A percentile compares a stretch with the other conserved stretches of the same genome.
Conservation (phyloP, 2,113 vertebrate species). For the Pomatostomus ruficeps region DNA sequence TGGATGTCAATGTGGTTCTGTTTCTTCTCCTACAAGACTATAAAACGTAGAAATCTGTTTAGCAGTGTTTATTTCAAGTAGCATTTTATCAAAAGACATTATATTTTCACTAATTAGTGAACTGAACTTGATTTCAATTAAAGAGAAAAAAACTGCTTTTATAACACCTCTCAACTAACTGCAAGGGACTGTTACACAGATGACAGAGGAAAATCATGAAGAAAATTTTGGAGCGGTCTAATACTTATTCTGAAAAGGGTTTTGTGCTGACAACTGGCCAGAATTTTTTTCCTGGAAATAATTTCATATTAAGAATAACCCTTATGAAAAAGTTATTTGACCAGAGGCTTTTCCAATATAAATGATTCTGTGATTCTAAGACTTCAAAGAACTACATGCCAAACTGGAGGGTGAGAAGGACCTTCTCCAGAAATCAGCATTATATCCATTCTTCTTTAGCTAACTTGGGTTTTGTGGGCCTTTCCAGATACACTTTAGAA, state of each 20-base stretch:
- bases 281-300: not conserved
- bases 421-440: not conserved
- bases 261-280: not conserved
- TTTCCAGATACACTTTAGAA: not conserved
- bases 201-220: not conserved
- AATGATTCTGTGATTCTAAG: not conserved
- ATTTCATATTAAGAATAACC: not conserved
- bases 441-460: not conserved
- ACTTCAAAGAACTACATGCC: not conserved
- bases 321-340: not conserved
- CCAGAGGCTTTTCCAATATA: not conserved
- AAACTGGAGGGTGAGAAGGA: not conserved
- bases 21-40: not conserved
- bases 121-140: not conserved
- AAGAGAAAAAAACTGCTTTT: not conserved
- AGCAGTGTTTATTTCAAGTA: not conserved
- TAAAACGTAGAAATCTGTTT: not conserved
- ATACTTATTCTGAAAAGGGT: not conserved
- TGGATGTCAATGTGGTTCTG: fast-evolving
- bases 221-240: not conserved
- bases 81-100: not conserved
- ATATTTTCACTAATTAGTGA: not conserved
- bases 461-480: not conserved
- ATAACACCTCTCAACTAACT: not conserved
- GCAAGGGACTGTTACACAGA: not conserved